Conservation (phyloP, 1,140 invertebrate species). For the Acyrthosiphon pisum region DNA sequence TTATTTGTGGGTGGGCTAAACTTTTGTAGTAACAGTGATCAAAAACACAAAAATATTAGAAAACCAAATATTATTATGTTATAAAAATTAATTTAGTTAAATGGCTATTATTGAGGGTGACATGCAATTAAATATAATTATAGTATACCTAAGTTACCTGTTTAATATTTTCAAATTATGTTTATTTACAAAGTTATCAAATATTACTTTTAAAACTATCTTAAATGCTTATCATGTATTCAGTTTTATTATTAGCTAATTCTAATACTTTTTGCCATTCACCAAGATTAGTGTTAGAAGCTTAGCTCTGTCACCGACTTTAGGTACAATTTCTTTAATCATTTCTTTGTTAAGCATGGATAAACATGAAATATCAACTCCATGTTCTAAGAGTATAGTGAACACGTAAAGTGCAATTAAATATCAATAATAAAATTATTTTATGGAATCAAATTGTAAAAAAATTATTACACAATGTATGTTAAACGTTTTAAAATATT, state of each 20-base stretch:
- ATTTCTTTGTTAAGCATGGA: not conserved
- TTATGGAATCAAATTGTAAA: no score
- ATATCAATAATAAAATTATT: not conserved
- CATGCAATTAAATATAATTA: not conserved
- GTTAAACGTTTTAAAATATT: no score
- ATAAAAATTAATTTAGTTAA: not conserved
- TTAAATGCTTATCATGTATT: not conserved
- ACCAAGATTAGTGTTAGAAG: not conserved
- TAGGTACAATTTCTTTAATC: not conserved
- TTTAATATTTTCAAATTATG: not conserved
- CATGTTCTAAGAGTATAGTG: not conserved
- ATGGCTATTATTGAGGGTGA: no score
- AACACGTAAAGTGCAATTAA: not conserved
- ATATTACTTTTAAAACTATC: not conserved
- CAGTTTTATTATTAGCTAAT: not conserved
- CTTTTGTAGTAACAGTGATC: no score
- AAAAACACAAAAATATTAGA: no score
- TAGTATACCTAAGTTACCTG: not conserved
- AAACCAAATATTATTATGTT: no score
- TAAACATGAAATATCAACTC: not conserved
- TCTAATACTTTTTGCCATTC: not conserved
- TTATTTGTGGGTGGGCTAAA: no score
- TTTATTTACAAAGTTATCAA: not conserved
- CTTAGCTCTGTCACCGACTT: not conserved
- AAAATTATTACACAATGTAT: no score